Evolutionary conservation across 2,888 invertebrate species (phyloP), one percentile per base, ranked within the genome.

Genomic region (Taphrorychus bicolor): DNA sequence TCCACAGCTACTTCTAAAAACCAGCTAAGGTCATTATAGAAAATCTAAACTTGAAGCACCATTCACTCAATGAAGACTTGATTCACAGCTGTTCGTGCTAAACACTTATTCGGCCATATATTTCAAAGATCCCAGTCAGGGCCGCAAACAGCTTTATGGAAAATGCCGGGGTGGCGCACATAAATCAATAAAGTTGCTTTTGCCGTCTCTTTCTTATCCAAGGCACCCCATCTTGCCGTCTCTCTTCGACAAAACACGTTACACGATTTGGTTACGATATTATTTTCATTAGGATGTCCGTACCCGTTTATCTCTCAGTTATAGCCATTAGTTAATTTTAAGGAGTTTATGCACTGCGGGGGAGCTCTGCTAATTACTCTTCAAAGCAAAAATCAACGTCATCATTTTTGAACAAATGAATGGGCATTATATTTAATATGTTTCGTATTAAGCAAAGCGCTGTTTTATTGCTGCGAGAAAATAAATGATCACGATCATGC

Each of bases 181-280:
- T 86, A 85, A 86, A 86, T 86, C 86, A 86, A 86, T 86, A 85
- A 85, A 83, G 82, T 77, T 76, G 77, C 76, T 73, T 18, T 71
- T 61, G n/a, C 78, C 76, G 77, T 78, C 72, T 73, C 75, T 79
- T 79, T 79, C 78, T 75, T 77, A 48, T 71, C 51, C 67, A 54
- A 9, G 16, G 22, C 59, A 41, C 14, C 72, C 77, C 71, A 52
- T 7, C 21, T 17, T 23, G 32, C 76, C 74, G 75, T 77, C 74
- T 74, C 75, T 76, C 77, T 75, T 76, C 73, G 45, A 61, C 75
- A 73, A 73, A 72, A 72, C 74, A 73, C 74, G 66, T 75, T 74
- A 73, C 72, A 64, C 70, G 72, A 73, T 72, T 74, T 72, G 70
- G 72, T 71, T 51, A 18, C 49, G 49, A 72, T 74, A 73, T 75